These are phyloP conservation scores for Thysanoteuthis rhombus DNA, from an alignment of 2,888 invertebrate genomes.

Conservation along the genomic window DNA sequence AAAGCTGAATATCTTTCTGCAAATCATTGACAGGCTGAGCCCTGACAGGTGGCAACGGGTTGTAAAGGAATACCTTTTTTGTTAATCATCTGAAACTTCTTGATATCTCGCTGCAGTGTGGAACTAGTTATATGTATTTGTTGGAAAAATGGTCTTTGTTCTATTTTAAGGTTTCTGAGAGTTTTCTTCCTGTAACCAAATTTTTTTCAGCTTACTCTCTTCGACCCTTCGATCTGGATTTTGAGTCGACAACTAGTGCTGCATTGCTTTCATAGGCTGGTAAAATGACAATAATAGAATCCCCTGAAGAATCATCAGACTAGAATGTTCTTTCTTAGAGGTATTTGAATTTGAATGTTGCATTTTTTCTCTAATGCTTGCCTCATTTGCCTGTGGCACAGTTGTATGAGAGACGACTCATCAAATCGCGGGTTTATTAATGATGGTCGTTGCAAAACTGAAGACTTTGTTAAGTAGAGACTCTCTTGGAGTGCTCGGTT, in stretches of 20 bases:
- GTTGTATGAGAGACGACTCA: not conserved
- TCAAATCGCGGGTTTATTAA: not conserved
- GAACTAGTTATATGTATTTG: not conserved
- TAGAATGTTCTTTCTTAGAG: no score
- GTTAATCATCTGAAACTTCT: not conserved
- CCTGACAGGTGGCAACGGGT: not conserved
- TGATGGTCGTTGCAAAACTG: not conserved
- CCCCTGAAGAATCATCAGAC: no score
- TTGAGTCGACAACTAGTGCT: no score
- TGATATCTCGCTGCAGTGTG: not conserved
- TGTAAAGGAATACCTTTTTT: not conserved
- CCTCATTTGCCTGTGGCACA: not conserved
- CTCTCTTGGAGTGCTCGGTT: not conserved
- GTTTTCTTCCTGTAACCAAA: no score
- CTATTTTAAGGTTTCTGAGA: not conserved
- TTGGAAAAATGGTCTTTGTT: not conserved
- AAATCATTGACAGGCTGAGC: not conserved
- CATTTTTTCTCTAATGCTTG: no score
- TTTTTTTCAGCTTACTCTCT: no score
- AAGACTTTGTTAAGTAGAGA: not conserved
- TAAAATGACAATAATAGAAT: no score
- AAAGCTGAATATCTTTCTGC: not conserved
- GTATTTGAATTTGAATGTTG: no score
- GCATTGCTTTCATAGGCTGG: no score
- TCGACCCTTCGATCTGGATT: no score